A percentile compares a stretch with the other conserved stretches of the same genome.
phyloP scores from a whole-genome alignment of 2,113 vertebrate genomes.

The Nycticebus coucang region DNA sequence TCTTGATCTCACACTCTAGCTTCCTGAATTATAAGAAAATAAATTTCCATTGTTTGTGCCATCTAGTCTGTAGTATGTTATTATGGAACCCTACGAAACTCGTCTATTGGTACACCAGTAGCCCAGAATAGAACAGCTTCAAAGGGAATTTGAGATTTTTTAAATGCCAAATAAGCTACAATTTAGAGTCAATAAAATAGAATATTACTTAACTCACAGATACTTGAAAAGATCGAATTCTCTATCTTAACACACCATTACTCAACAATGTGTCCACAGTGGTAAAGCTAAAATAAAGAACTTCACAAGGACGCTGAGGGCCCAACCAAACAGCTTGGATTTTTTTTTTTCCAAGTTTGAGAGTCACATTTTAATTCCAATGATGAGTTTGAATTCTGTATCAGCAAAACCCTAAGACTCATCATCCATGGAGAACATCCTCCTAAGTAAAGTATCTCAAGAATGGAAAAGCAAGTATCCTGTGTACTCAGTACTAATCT shows the following conservation, averaged over 20 bases:
- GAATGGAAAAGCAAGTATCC: too few species aligned
- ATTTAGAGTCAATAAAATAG: slow-evolving; percentile 96
- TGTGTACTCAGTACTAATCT: too few species aligned
- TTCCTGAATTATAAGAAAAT: too few species aligned
- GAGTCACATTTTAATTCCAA: slow-evolving; percentile 97
- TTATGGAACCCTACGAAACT: too few species aligned
- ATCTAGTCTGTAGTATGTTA: too few species aligned
- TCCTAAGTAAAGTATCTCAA: too few species aligned
- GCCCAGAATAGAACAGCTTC: slow-evolving; percentile 94
- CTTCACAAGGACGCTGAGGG: slow-evolving; percentile 97
- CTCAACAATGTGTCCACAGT: slow-evolving; percentile 95
- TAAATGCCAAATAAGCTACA: slow-evolving; percentile 96
- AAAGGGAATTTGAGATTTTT: slow-evolving; percentile 91
- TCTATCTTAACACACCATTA: slow-evolving; percentile 92
- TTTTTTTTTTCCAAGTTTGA: slow-evolving; percentile 94
- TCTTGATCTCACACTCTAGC: too few species aligned
- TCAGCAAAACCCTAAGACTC: slow-evolving; percentile 93
- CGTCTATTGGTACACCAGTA: slow-evolving; percentile 93
- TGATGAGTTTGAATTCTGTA: slow-evolving; percentile 95
- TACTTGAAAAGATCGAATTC: slow-evolving; percentile 95
- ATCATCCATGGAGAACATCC: slow-evolving; percentile 73
- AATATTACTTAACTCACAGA: slow-evolving; percentile 92
- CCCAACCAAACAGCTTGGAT: slow-evolving; percentile 96
- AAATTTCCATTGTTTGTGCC: too few species aligned
- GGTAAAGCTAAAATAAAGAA: slow-evolving; percentile 93